These are phyloP conservation scores for Eolophus roseicapilla DNA, from an alignment of 2,113 vertebrate species.

Conservation along the genomic window DNA sequence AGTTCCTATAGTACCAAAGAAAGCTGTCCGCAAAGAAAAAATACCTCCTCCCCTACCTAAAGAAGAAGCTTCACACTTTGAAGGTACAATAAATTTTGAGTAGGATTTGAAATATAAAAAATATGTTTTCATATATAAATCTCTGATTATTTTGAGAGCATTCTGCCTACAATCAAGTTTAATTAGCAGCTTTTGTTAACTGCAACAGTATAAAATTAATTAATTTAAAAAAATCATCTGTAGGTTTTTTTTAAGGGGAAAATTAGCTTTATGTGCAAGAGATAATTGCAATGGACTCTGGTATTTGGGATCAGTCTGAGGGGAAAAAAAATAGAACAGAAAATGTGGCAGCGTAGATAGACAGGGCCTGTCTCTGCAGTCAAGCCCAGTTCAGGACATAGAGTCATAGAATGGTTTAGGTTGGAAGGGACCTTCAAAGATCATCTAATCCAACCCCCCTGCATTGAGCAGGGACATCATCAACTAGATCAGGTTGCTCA, in stretches of 20 bases:
- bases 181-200: background rate
- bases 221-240: background rate
- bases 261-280: background rate
- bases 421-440: background rate
- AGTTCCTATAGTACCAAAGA: conserved; percentile 28
- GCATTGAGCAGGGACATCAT: background rate
- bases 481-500: background rate
- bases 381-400: background rate
- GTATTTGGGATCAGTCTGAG: background rate
- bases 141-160: background rate
- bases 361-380: background rate
- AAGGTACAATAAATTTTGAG: conserved; percentile 13
- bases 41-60: background rate
- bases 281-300: background rate
- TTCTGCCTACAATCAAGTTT: background rate
- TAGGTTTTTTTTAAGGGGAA: background rate
- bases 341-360: background rate
- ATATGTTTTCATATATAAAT: background rate
- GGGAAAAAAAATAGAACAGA: background rate
- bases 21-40: conserved; percentile 4
- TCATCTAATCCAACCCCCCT: background rate
- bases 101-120: background rate
- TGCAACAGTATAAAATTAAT: background rate
- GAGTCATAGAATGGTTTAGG: background rate
- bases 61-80: background rate